Evolutionary conservation across 2,888 invertebrate genomes (phyloP).

Genomic region (Tiphia femorata): DNA sequence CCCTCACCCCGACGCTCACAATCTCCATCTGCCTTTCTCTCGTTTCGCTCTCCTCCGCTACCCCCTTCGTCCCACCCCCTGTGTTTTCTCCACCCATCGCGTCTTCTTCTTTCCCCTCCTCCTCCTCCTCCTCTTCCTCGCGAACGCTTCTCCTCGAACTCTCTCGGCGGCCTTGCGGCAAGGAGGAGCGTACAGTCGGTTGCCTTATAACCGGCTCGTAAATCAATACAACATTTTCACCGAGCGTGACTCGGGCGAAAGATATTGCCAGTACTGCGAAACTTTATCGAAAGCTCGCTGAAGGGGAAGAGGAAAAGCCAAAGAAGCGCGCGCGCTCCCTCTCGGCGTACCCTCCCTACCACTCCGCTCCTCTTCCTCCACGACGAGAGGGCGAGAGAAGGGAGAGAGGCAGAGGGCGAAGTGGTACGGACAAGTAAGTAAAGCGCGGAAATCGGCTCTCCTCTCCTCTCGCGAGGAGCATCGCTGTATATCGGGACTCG

Average conservation of each 20-base stretch:
- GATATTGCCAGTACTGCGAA: conserved; percentile 56
- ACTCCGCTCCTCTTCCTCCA: background rate
- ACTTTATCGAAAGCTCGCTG: conserved; percentile 61
- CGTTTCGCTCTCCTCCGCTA: background rate
- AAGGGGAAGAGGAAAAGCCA: conserved; percentile 39
- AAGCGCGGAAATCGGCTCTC: conserved; percentile 51
- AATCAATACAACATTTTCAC: conserved; percentile 52
- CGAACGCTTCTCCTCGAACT: background rate
- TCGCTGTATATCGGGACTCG: conserved; percentile 47
- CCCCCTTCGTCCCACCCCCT: background rate
- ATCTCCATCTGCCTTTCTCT: too few relatives aligned
- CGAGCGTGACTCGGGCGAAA: conserved; percentile 48
- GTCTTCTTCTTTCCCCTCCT: conserved; percentile 22
- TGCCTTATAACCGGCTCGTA: conserved; percentile 47
- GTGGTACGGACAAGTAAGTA: conserved; percentile 40
- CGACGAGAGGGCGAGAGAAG: conserved; percentile 1
- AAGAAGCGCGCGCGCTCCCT: conserved; percentile 25
- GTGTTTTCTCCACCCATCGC: background rate
- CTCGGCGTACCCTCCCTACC: conserved; percentile 6
- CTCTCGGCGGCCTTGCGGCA: conserved; percentile 18
- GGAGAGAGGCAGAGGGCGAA: conserved; percentile 16
- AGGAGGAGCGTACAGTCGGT: conserved; percentile 28
- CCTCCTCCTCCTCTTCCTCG: conserved; percentile 12
- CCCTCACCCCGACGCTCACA: too few relatives aligned
- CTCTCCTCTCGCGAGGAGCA: too few relatives aligned